These are phyloP conservation scores for Dolichomitus sp. DNA, from an alignment of 2,888 invertebrate species.

Conservation along the genomic window DNA sequence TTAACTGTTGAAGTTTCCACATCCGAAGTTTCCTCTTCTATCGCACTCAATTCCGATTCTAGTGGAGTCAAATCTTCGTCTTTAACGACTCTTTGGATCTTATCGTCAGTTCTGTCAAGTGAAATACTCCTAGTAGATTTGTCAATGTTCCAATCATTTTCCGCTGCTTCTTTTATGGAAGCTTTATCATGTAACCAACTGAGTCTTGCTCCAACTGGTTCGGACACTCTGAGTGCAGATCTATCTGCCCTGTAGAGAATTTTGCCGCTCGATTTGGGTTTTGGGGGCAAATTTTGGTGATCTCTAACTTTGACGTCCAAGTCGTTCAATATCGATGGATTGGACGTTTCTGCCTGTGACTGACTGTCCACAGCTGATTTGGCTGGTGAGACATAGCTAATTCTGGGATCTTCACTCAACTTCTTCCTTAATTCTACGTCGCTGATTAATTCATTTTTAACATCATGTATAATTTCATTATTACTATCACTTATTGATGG, in stretches of 20 bases:
- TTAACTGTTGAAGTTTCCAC: background rate
- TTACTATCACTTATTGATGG: background rate
- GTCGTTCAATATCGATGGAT: background rate
- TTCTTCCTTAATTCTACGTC: constrained; percentile 23
- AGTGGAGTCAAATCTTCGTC: background rate
- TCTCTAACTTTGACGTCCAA: background rate
- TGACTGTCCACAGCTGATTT: constrained; percentile 51
- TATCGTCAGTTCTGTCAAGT: background rate
- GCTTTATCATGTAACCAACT: constrained; percentile 21
- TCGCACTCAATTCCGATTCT: constrained; percentile 1
- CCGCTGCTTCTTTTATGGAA: constrained; percentile 12
- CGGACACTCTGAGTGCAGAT: constrained; percentile 20
- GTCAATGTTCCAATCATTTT: background rate
- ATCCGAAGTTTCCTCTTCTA: constrained; percentile 37
- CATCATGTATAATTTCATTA: constrained; percentile 19
- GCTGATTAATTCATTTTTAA: constrained; percentile 23
- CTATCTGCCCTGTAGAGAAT: constrained; percentile 34
- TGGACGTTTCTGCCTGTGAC: background rate
- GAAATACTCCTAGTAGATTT: background rate
- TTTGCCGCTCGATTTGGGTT: constrained; percentile 14
- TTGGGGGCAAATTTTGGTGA: background rate
- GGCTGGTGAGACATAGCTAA: constrained; percentile 6
- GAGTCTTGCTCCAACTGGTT: background rate
- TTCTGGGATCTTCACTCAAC: constrained; percentile 22
- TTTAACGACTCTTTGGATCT: background rate